Conservation (phyloP, 2,797 vertebrate species). For the Tiaroga cobitis region DNA sequence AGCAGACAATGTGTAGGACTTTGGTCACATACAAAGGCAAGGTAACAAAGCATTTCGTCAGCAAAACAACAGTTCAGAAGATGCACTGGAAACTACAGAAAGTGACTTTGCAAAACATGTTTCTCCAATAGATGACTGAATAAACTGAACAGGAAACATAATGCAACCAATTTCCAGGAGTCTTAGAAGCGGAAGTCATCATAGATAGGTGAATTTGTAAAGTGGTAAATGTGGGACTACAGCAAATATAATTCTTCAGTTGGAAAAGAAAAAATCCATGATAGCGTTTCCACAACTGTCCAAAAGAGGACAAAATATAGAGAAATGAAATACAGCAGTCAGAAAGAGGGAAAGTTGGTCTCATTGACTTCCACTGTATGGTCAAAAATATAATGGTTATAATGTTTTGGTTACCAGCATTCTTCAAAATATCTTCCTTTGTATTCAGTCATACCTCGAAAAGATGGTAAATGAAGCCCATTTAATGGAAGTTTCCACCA, state of each 20-base stretch:
- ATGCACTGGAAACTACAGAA: background rate
- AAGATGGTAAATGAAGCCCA: background rate
- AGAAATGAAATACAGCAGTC: background rate
- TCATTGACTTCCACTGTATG: background rate
- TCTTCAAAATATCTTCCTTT: background rate
- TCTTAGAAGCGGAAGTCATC: background rate
- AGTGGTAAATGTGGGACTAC: background rate
- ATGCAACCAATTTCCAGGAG: background rate
- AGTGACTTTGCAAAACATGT: background rate
- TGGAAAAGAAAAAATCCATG: background rate
- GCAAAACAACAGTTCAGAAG: background rate
- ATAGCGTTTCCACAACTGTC: background rate
- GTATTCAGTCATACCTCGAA: background rate
- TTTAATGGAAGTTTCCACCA: too few relatives aligned
- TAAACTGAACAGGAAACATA: constrained; percentile 3
- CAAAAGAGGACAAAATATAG: background rate
- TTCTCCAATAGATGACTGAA: too few relatives aligned
- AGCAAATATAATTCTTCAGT: background rate
- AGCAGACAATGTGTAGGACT: constrained; percentile 24
- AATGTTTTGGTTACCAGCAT: background rate
- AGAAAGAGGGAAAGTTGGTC: background rate
- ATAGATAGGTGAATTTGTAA: background rate
- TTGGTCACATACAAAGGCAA: background rate
- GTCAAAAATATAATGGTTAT: background rate
- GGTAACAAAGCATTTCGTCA: background rate